phyloP scores from a whole-genome alignment of 2,797 vertebrate genomes.

The Sandelia bainsii region DNA sequence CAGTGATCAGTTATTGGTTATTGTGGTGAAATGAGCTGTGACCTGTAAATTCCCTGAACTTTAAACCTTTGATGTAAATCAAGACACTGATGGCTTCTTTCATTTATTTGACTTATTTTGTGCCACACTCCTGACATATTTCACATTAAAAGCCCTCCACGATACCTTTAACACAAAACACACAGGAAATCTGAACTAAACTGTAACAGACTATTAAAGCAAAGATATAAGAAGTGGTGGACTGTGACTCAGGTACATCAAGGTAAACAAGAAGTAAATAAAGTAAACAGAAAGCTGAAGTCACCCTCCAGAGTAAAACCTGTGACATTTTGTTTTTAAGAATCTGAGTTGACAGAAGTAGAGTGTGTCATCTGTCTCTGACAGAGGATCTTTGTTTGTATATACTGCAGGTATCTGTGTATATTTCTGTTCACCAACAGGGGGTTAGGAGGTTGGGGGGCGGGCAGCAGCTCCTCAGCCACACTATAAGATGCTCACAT shows the following conservation, averaged over 20 bases:
- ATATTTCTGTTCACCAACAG: slow-evolving; percentile 76
- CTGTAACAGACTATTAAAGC: background rate
- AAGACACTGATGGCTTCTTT: background rate
- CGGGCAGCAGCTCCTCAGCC: slow-evolving; percentile 42
- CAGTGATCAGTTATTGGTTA: background rate
- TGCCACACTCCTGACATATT: background rate
- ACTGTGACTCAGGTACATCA: too few species aligned
- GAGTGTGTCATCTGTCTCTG: slow-evolving; percentile 17
- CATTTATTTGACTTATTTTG: background rate
- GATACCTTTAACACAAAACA: slow-evolving; percentile 35
- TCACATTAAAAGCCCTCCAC: slow-evolving; percentile 27
- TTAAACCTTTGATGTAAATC: background rate
- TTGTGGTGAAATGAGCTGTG: background rate
- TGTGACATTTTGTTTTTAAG: slow-evolving; percentile 37
- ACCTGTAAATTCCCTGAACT: background rate
- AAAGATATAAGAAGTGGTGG: background rate
- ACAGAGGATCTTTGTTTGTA: slow-evolving; percentile 65
- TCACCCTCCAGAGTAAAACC: slow-evolving; percentile 40
- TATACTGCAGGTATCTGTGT: slow-evolving; percentile 83
- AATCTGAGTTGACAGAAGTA: background rate
- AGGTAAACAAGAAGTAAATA: background rate
- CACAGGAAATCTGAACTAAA: background rate
- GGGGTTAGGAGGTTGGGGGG: background rate
- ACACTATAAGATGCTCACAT: slow-evolving; percentile 58
- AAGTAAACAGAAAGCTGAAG: background rate